These are phyloP conservation scores for Scaptomyza graminum DNA, from an alignment of 1,140 invertebrate genomes.

Conservation along the genomic window DNA sequence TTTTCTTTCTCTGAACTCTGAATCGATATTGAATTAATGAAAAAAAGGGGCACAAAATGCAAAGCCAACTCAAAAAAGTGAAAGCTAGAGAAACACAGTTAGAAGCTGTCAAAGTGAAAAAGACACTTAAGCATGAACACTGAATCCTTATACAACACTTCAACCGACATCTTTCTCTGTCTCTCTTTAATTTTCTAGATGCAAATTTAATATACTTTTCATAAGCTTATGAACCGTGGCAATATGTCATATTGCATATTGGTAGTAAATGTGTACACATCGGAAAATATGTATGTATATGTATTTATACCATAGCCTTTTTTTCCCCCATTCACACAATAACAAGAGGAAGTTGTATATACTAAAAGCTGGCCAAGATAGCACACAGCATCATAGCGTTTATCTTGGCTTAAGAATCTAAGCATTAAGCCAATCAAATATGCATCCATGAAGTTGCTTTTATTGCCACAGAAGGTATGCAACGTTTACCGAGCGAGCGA, in stretches of 20 bases:
- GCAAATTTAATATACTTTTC: no score
- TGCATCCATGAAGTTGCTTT: slow-evolving; percentile 10
- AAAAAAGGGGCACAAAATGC: slow-evolving; percentile 9
- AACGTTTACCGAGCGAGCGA: neutral
- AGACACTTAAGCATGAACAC: slow-evolving; percentile 47
- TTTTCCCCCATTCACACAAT: neutral
- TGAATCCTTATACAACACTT: neutral
- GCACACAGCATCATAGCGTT: slow-evolving; percentile 14
- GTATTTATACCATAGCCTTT: no score
- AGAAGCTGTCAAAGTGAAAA: slow-evolving; percentile 49
- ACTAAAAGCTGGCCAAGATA: slow-evolving; percentile 14
- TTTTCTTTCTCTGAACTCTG: slow-evolving; percentile 2
- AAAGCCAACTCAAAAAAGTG: slow-evolving; percentile 49
- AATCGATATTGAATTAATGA: slow-evolving; percentile 30
- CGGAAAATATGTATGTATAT: no score
- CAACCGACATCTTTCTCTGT: no score
- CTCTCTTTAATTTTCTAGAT: no score
- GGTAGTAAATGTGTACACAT: no score
- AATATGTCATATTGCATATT: no score
- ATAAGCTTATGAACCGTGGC: no score
- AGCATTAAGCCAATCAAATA: slow-evolving; percentile 22
- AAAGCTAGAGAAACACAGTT: slow-evolving; percentile 43
- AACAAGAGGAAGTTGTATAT: no score
- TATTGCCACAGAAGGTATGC: neutral
- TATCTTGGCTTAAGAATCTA: slow-evolving; percentile 23